Evolutionary conservation across 2,797 vertebrate species (phyloP).

Genomic region (Novumbra hubbsi): DNA sequence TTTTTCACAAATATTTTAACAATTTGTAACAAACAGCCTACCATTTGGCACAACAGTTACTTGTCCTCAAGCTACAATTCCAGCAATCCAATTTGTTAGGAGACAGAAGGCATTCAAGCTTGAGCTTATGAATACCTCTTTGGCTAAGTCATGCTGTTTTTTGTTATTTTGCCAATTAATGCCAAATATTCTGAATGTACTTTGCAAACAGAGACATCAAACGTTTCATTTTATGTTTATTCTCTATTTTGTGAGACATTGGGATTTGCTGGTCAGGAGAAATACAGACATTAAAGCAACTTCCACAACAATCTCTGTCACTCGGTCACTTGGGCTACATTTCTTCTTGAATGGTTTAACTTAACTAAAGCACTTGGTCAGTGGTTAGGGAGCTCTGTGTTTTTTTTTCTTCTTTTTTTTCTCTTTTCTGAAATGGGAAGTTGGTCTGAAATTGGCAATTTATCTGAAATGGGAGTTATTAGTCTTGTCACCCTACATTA

Average conservation of each 20-base stretch:
- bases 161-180: not conserved
- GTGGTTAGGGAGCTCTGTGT: not conserved
- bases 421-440: not conserved
- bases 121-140: too few relatives aligned
- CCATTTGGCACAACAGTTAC: too few relatives aligned
- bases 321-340: not conserved
- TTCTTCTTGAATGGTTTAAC: not conserved
- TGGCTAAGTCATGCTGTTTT: not conserved
- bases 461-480: not conserved
- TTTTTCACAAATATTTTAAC: too few relatives aligned
- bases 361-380: not conserved
- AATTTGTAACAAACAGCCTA: too few relatives aligned
- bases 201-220: not conserved
- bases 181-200: not conserved
- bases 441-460: too few relatives aligned
- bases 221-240: too few relatives aligned
- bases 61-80: too few relatives aligned
- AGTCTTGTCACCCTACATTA: not conserved
- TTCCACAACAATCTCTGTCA: not conserved
- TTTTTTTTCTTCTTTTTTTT: not conserved
- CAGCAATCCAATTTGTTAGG: too few relatives aligned
- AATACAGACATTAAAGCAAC: too few relatives aligned
- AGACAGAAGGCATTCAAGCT: too few relatives aligned
- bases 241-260: too few relatives aligned
- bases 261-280: too few relatives aligned